phyloP scores from a whole-genome alignment of 2,888 invertebrate genomes.

The Drosophila pegasa region DNA sequence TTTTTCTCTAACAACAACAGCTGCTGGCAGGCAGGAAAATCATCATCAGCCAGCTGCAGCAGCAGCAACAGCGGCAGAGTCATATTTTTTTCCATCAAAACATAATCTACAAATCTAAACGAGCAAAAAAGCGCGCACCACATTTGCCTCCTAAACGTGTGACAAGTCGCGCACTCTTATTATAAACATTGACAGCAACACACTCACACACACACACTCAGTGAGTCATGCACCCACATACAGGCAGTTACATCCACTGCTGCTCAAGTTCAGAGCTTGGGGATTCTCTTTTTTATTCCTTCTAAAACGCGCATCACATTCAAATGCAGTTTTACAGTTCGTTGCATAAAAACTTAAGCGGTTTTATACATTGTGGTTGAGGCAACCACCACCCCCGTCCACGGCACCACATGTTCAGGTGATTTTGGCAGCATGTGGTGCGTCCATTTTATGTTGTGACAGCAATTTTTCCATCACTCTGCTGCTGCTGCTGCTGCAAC shows the following conservation, averaged over 20 bases:
- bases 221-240: conserved; percentile 3
- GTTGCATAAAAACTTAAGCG: conserved; percentile 78
- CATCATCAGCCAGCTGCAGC: conserved; percentile 42
- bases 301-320: conserved; percentile 45
- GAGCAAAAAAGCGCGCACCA: conserved; percentile 54
- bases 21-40: conserved; percentile 30
- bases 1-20: conserved; percentile 3
- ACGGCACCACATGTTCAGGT: conserved; percentile 24
- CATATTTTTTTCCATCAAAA: conserved; percentile 56
- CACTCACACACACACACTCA: neutral
- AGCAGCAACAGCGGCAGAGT: conserved; percentile 16
- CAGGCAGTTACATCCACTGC: conserved; percentile 4
- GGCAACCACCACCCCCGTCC: conserved; percentile 3
- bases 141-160: conserved; percentile 64
- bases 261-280: conserved; percentile 48
- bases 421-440: conserved; percentile 33
- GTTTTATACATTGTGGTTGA: conserved; percentile 61
- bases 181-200: conserved; percentile 62
- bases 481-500: conserved; percentile 52
- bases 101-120: conserved; percentile 73
- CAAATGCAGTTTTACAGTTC: conserved; percentile 78
- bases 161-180: conserved; percentile 73
- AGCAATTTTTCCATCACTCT: conserved; percentile 68
- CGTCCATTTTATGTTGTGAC: conserved; percentile 70
- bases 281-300: conserved; percentile 1